Evolutionary conservation across 2,797 vertebrate species (phyloP).

Genomic region (Acanthurus tractus): DNA sequence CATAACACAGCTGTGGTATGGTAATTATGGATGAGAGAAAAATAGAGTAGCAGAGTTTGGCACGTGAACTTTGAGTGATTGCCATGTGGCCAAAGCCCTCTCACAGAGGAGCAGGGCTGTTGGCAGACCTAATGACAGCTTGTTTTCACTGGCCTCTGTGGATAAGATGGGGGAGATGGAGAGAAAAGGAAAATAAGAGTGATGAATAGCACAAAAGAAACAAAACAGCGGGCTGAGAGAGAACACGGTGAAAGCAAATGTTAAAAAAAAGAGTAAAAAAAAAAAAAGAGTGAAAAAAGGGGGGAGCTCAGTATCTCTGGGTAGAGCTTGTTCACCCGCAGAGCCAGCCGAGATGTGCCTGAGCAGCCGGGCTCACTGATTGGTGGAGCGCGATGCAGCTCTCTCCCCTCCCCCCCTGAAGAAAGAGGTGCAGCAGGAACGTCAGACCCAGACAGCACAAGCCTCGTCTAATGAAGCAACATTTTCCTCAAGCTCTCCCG

Average conservation of each 20-base stretch:
- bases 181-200: constrained; percentile 24
- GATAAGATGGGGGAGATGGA: constrained; percentile 29
- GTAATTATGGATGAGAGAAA: constrained; percentile 9
- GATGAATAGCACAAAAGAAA: constrained; percentile 31
- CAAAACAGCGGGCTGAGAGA: constrained; percentile 23
- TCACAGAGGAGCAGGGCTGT: constrained; percentile 36
- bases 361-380: constrained; percentile 77
- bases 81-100: constrained; percentile 52
- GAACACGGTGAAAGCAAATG: constrained; percentile 24
- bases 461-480: constrained; percentile 67
- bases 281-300: constrained; percentile 27
- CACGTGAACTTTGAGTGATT: constrained; percentile 71
- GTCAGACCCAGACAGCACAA: constrained; percentile 80
- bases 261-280: constrained; percentile 19
- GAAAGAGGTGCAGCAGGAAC: constrained; percentile 81
- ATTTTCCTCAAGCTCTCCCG: constrained; percentile 40
- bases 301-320: constrained; percentile 80
- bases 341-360: constrained; percentile 79
- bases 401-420: constrained; percentile 75
- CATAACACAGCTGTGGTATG: constrained; percentile 41
- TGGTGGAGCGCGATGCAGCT: constrained; percentile 79
- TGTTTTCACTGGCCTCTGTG: constrained; percentile 62
- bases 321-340: constrained; percentile 85
- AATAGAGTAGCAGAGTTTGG: constrained; percentile 41
- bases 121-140: constrained; percentile 62